Percentiles rank a stretch among this genome's conserved stretches.
Evolutionary conservation across 1,140 invertebrate species (phyloP).

Genomic region (Lepeophtheirus salmonis): DNA sequence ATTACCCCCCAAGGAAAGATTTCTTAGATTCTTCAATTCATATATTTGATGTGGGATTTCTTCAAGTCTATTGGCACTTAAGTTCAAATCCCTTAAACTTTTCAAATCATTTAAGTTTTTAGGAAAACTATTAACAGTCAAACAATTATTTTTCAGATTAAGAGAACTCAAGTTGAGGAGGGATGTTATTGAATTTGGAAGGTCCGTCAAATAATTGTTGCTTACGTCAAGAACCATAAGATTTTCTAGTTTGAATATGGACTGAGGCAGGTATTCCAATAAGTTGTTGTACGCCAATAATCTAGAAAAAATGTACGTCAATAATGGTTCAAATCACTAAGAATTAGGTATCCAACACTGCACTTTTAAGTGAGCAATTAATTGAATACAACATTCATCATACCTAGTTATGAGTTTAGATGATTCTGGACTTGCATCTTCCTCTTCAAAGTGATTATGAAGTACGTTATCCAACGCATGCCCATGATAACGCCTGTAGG

Average conservation of each 20-base stretch:
- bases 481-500: background rate
- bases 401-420: background rate
- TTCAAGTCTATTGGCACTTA: constrained; percentile 70
- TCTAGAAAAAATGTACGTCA: constrained; percentile 4
- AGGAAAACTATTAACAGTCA: constrained; percentile 59
- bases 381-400: too few species aligned
- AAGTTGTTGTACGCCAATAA: constrained; percentile 24
- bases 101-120: constrained; percentile 47
- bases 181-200: constrained; percentile 51
- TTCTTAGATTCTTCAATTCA: constrained; percentile 50
- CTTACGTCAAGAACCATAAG: constrained; percentile 55
- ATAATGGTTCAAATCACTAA: too few species aligned
- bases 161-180: constrained; percentile 49
- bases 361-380: too few species aligned
- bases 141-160: constrained; percentile 64
- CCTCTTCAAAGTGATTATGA: background rate
- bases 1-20: constrained; percentile 77
- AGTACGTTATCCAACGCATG: background rate
- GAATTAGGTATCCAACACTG: too few species aligned
- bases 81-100: constrained; percentile 57
- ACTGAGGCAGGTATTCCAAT: constrained; percentile 26
- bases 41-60: constrained; percentile 68
- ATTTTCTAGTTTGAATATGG: constrained; percentile 30
- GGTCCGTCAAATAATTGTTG: constrained; percentile 51
- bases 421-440: background rate